Conservation (phyloP, 2,797 vertebrate species). For the Petrocephalus sullivani region DNA sequence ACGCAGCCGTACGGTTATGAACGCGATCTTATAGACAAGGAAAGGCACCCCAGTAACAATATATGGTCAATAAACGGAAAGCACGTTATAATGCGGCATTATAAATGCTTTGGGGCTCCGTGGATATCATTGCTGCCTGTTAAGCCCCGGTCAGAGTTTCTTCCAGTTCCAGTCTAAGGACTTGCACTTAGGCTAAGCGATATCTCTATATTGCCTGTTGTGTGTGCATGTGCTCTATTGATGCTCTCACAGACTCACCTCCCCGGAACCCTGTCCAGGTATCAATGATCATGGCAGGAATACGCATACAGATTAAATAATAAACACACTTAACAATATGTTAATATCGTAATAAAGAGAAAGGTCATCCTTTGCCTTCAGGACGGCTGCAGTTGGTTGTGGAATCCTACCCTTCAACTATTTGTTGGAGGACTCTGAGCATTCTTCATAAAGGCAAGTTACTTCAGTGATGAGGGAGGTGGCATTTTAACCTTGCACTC, state of each 20-base stretch:
- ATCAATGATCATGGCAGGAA: neutral
- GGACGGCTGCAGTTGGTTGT: neutral
- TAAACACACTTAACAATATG: neutral
- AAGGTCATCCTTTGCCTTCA: neutral
- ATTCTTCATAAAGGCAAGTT: neutral
- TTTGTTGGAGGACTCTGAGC: neutral
- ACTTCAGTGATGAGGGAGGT: neutral
- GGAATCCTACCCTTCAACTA: neutral
- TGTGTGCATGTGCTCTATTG: neutral
- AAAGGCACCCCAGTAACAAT: conserved; percentile 7
- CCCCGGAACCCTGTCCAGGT: neutral
- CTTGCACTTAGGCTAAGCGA: neutral
- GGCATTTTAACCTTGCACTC: neutral
- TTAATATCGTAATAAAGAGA: neutral
- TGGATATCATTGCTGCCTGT: neutral
- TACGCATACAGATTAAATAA: neutral
- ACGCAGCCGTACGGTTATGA: neutral
- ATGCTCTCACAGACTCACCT: neutral
- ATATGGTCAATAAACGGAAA: neutral
- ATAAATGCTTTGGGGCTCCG: neutral
- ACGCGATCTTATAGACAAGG: neutral
- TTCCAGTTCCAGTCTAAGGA: neutral
- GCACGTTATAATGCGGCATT: neutral
- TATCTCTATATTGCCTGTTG: neutral
- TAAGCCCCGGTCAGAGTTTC: neutral